Evolutionary conservation across 2,113 vertebrate genomes (phyloP).

Genomic region (Ibidorhyncha struthersii): DNA sequence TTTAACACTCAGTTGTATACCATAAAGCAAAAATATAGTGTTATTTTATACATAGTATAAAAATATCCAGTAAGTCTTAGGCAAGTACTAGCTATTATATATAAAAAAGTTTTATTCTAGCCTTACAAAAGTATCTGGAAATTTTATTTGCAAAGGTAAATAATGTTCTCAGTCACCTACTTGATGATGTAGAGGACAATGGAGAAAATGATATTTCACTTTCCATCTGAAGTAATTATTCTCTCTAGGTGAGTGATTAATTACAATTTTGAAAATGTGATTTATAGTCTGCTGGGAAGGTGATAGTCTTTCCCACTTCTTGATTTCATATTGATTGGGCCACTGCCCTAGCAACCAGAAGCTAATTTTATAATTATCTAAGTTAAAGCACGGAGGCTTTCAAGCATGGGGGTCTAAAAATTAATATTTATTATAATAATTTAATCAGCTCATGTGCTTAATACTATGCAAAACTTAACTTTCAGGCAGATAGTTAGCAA

Average conservation of each 20-base stretch:
- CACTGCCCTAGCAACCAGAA: constrained; percentile 35
- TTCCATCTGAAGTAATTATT: constrained; percentile 32
- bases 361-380: constrained; percentile 47
- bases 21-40: neutral
- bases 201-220: constrained; percentile 17
- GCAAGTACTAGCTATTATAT: neutral
- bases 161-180: neutral
- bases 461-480: neutral
- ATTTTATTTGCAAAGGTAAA: neutral
- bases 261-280: constrained; percentile 27
- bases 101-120: constrained; percentile 25
- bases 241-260: constrained; percentile 51
- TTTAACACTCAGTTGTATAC: constrained; percentile 15
- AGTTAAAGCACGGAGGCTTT: constrained; percentile 2
- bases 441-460: neutral
- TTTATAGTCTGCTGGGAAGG: constrained; percentile 39
- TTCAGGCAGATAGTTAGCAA: neutral
- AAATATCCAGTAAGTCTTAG: constrained; percentile 1
- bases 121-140: neutral
- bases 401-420: constrained; percentile 5
- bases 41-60: neutral
- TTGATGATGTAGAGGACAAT: constrained; percentile 22
- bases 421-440: constrained; percentile 50
- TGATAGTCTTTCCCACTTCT: constrained; percentile 24
- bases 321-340: constrained; percentile 54